Percentiles rank a stretch among this genome's conserved stretches.
These are phyloP conservation scores for Nesospiza acunhae DNA, from an alignment of 2,113 vertebrate species.

Conservation along the genomic window DNA sequence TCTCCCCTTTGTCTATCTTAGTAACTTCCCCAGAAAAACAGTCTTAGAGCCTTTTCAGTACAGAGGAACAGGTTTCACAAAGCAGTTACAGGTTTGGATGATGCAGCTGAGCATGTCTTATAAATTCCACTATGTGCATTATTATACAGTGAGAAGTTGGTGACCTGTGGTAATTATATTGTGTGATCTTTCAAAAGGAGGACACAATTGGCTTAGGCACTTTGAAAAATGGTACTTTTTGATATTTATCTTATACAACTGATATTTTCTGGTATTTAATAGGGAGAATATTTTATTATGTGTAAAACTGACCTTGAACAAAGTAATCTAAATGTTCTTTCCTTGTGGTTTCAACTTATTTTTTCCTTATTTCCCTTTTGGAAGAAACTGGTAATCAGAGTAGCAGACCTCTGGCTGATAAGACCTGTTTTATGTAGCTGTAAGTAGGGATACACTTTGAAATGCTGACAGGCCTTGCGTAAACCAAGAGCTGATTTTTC, in stretches of 20 bases:
- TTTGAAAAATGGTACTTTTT: not conserved
- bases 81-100: not conserved
- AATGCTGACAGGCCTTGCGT: not conserved
- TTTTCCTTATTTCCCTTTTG: not conserved
- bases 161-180: not conserved
- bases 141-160: not conserved
- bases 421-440: not conserved
- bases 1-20: not conserved
- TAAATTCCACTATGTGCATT: not conserved
- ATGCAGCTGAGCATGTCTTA: not conserved
- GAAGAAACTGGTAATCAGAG: not conserved
- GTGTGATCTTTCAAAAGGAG: not conserved
- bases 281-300: not conserved
- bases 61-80: not conserved
- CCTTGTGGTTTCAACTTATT: not conserved
- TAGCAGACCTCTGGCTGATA: not conserved
- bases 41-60: not conserved
- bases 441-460: not conserved
- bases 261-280: not conserved
- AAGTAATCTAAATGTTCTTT: not conserved
- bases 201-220: not conserved
- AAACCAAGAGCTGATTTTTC: conserved; percentile 12
- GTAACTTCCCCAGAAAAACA: not conserved
- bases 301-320: not conserved
- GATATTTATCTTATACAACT: not conserved